A percentile compares a stretch with the other conserved stretches of the same genome.
phyloP scores from a whole-genome alignment of 2,888 invertebrate genomes.

The Apoda limacodes region DNA sequence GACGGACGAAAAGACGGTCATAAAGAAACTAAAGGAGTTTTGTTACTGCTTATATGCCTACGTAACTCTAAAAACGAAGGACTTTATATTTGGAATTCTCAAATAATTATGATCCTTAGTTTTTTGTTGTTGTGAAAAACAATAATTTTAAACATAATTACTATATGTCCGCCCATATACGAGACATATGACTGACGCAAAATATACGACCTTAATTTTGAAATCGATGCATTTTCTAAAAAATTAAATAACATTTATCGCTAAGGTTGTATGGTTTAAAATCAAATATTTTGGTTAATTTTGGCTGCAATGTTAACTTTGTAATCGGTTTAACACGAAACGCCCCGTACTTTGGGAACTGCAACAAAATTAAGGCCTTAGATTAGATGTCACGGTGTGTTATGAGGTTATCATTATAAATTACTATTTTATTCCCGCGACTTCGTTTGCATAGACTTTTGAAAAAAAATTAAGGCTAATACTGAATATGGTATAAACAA shows the following conservation, averaged over 20 bases:
- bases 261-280: conserved; percentile 14
- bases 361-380: conserved; percentile 38
- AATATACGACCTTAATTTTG: too few relatives aligned
- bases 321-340: conserved; percentile 26
- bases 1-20: too few relatives aligned
- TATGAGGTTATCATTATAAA: conserved; percentile 42
- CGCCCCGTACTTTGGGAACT: conserved; percentile 34
- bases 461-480: too few relatives aligned
- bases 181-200: conserved; percentile 37
- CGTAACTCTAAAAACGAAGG: too few relatives aligned
- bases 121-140: conserved; percentile 2
- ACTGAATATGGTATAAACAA: too few relatives aligned
- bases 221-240: not conserved
- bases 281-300: conserved; percentile 3
- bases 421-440: too few relatives aligned
- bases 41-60: too few relatives aligned
- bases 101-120: conserved; percentile 5
- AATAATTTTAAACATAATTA: conserved; percentile 6
- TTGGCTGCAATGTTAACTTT: conserved; percentile 18
- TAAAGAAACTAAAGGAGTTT: too few relatives aligned
- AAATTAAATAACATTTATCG: conserved; percentile 2
- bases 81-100: too few relatives aligned
- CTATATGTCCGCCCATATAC: conserved; percentile 36
- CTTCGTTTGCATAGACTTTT: too few relatives aligned
- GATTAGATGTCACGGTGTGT: conserved; percentile 43